Percentiles rank a stretch among this genome's conserved stretches.
Evolutionary conservation across 2,797 vertebrate genomes (phyloP).

Genomic region (Hippoglossus hippoglossus): DNA sequence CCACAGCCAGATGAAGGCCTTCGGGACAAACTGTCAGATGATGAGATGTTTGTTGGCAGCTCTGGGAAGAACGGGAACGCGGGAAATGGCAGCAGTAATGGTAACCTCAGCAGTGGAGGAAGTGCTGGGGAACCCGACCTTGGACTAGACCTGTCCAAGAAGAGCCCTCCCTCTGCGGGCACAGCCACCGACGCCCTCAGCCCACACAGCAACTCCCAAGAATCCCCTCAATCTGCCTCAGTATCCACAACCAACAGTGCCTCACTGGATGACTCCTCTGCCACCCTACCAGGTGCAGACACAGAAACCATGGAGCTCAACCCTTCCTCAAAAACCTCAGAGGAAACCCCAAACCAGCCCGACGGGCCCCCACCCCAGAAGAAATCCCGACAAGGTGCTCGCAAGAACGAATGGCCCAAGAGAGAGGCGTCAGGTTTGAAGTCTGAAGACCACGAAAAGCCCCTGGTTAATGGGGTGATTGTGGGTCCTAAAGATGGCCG

Average conservation of each 20-base stretch:
- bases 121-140: constrained; percentile 86
- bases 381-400: constrained; percentile 88
- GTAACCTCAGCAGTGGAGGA: constrained; percentile 86
- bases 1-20: constrained; percentile 82
- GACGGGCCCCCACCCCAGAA: constrained; percentile 86
- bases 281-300: constrained; percentile 82
- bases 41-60: constrained; percentile 90
- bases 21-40: constrained; percentile 90
- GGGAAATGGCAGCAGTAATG: constrained; percentile 80
- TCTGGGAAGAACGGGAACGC: constrained; percentile 83
- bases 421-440: constrained; percentile 83
- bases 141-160: constrained; percentile 96
- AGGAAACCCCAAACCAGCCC: constrained; percentile 72
- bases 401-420: constrained; percentile 93
- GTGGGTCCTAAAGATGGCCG: constrained; percentile 86
- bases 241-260: constrained; percentile 95
- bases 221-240: constrained; percentile 91
- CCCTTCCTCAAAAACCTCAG: constrained; percentile 74
- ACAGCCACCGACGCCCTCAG: constrained; percentile 88
- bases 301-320: constrained; percentile 88
- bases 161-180: constrained; percentile 88
- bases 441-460: constrained; percentile 82
- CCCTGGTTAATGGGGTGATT: constrained; percentile 89
- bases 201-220: constrained; percentile 90
- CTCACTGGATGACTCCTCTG: constrained; percentile 89